phyloP scores from a whole-genome alignment of 2,797 vertebrate genomes.

The Semotilus atromaculatus region DNA sequence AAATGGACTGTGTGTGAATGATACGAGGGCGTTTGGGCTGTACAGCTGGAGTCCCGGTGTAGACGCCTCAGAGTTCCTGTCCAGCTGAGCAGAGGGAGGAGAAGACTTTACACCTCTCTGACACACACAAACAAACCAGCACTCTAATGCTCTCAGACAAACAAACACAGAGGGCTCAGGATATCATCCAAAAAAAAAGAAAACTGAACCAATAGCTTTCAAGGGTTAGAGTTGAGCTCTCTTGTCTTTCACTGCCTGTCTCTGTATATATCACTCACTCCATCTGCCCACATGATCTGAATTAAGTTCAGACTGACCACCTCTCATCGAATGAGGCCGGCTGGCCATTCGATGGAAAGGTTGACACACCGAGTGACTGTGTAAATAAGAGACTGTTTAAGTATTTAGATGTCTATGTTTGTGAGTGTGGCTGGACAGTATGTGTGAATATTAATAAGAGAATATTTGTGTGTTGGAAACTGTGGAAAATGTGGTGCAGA shows the following conservation, averaged over 20 bases:
- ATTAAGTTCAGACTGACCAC: slow-evolving; percentile 53
- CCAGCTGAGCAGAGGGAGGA: slow-evolving; percentile 37
- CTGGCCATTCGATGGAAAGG: slow-evolving; percentile 51
- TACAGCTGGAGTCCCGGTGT: slow-evolving; percentile 20
- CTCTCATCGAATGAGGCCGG: slow-evolving; percentile 45
- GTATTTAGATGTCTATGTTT: slow-evolving; percentile 35
- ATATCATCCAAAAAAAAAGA: slow-evolving; percentile 25
- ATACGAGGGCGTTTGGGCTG: not conserved
- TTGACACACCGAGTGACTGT: slow-evolving; percentile 51
- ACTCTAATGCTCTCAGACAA: slow-evolving; percentile 8
- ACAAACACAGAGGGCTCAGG: slow-evolving; percentile 4
- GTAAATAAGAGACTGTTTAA: slow-evolving; percentile 47
- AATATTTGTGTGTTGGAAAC: slow-evolving; percentile 1
- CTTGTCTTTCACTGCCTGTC: not conserved
- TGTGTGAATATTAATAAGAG: slow-evolving; percentile 28
- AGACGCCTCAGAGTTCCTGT: slow-evolving; percentile 36
- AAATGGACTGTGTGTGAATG: slow-evolving; percentile 33
- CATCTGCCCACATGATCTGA: slow-evolving; percentile 53
- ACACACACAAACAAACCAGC: slow-evolving; percentile 44
- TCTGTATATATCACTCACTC: not conserved
- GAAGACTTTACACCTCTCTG: slow-evolving; percentile 37
- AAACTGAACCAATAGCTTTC: not conserved
- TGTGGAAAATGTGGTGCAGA: slow-evolving; percentile 1
- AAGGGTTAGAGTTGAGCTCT: slow-evolving; percentile 1
- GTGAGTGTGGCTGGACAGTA: slow-evolving; percentile 10